Evolutionary conservation across 2,113 vertebrate genomes (phyloP), one percentile per base, ranked within the genome.

Genomic region (Drymodes brunneopygia): DNA sequence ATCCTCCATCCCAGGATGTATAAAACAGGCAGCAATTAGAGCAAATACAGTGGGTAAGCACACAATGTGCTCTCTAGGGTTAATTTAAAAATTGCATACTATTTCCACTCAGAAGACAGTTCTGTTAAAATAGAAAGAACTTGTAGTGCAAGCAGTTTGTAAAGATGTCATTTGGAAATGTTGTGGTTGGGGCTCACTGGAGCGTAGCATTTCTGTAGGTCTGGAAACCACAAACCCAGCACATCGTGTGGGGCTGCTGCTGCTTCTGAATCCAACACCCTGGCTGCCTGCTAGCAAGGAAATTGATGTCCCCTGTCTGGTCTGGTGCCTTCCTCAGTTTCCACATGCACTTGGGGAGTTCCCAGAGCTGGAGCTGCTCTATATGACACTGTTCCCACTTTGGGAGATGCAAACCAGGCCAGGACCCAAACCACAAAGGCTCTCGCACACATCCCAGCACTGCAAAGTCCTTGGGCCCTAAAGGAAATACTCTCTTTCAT

Each of bases 161-260:
- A 78, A 62, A 78, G 38, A 54, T 0, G 0, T 15, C 0, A 47
- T 66, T 89, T 84, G 35, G 71, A 92, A 91, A 31, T 12, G 11
- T 69, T 83, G 60, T 78, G 23, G 4, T 25, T 92, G 56, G 7
- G 69, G 27, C 23, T 86, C 22, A 42, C 36, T 81, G 4, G 11
- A 47, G 44, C 0, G 0, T 2, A 35, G 12, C 47, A 20, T 47
- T 81, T 84, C 45, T 11, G 25, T 6, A 40, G 24, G 13, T 6
- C 50, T 45, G 69, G 80, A 88, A 92, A 73, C 25, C 2, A 0
- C 83, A 92, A 81, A 12, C 5, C 10, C 64, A 62, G 20, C 9
- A 13, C 1, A 0, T 65, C 86, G 20, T 36, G 16, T 15, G 35
- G 16, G 36, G 24, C 14, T 72, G 1, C 36, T 60, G 7, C 4